A percentile compares a stretch with the other conserved stretches of the same genome.
Evolutionary conservation across 2,888 invertebrate genomes (phyloP).

Genomic region (Sinelater perroti): DNA sequence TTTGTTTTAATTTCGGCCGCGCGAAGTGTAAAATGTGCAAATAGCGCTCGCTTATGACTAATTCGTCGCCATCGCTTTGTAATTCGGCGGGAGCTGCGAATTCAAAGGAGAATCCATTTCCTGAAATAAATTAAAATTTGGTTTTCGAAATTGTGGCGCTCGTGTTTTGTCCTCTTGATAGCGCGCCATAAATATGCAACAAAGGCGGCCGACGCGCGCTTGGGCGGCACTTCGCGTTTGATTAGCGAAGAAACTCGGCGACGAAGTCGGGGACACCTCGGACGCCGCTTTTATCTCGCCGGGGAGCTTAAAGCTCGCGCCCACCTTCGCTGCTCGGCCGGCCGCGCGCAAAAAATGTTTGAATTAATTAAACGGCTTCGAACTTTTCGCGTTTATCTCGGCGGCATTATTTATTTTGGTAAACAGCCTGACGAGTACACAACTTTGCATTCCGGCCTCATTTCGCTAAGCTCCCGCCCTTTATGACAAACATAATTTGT

Average conservation of each 20-base stretch:
- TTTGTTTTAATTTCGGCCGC: slow-evolving; percentile 32
- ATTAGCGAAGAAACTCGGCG: slow-evolving; percentile 6
- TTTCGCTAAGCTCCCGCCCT: slow-evolving; percentile 31
- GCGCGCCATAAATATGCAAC: slow-evolving; percentile 1
- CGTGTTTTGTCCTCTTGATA: slow-evolving; percentile 17
- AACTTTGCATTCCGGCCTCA: slow-evolving; percentile 24
- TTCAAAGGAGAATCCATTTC: slow-evolving; percentile 36
- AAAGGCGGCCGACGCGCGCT: neutral
- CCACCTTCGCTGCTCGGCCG: too few species aligned
- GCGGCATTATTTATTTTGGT: slow-evolving; percentile 44
- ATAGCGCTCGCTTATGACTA: slow-evolving; percentile 36
- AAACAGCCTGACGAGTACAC: slow-evolving; percentile 28
- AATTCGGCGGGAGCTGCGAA: slow-evolving; percentile 33
- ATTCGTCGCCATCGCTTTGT: slow-evolving; percentile 33
- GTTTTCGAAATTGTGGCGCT: slow-evolving; percentile 26
- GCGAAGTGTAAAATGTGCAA: slow-evolving; percentile 34
- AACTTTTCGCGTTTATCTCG: slow-evolving; percentile 36
- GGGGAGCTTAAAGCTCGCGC: slow-evolving; percentile 30
- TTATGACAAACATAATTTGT: slow-evolving; percentile 43
- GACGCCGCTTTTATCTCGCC: slow-evolving; percentile 32
- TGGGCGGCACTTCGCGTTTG: neutral
- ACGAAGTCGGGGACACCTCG: too few species aligned
- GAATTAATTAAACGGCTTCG: slow-evolving; percentile 35
- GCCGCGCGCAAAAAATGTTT: slow-evolving; percentile 28
- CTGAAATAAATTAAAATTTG: slow-evolving; percentile 36